A percentile compares a stretch with the other conserved stretches of the same genome.
Conservation (phyloP, 2,113 vertebrate genomes). For the Trinectes maculatus region DNA sequence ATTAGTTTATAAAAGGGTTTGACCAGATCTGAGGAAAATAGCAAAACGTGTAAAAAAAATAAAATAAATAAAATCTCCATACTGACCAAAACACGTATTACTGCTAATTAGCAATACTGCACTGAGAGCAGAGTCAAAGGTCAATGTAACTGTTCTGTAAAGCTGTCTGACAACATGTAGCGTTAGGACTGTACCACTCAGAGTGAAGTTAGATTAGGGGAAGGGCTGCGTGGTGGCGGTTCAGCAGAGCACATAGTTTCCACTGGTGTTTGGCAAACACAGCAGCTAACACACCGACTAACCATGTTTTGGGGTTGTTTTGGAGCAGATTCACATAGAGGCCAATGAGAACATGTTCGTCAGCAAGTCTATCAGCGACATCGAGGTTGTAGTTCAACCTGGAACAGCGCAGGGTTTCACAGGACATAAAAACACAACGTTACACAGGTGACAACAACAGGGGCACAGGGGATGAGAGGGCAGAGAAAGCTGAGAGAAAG, state of each 20-base stretch:
- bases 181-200: constrained; percentile 26
- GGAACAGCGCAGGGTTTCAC: constrained; percentile 80
- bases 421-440: constrained; percentile 54
- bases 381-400: constrained; percentile 97
- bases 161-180: constrained; percentile 46
- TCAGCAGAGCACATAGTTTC: constrained; percentile 49
- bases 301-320: constrained; percentile 91
- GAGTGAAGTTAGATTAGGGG: constrained; percentile 28
- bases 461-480: not conserved
- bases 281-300: constrained; percentile 88
- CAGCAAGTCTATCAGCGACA: constrained; percentile 97
- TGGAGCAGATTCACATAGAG: constrained; percentile 97
- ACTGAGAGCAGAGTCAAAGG: not conserved
- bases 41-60: too few species aligned
- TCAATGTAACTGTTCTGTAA: not conserved
- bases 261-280: constrained; percentile 56
- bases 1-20: not conserved
- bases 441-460: constrained; percentile 62
- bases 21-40: constrained; percentile 1
- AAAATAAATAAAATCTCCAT: too few species aligned
- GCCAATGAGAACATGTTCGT: constrained; percentile 98
- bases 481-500: not conserved
- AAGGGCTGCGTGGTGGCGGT: constrained; percentile 11
- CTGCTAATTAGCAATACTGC: not conserved
- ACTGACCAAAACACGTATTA: not conserved